phyloP scores from a whole-genome alignment of 2,113 vertebrate genomes.

The Macrotis lagotis region DNA sequence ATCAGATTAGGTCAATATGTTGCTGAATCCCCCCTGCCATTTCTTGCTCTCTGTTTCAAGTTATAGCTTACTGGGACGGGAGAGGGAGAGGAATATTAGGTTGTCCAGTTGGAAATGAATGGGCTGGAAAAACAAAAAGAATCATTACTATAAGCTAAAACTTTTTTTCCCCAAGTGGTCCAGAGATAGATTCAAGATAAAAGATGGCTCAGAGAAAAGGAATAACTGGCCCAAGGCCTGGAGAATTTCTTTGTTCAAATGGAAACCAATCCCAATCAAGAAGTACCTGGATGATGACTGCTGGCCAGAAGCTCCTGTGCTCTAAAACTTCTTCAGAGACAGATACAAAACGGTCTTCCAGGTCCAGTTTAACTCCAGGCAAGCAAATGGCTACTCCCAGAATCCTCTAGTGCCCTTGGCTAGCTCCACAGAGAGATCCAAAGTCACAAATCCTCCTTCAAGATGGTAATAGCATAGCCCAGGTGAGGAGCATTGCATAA shows the following conservation, averaged over 20 bases:
- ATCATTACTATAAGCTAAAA: neutral
- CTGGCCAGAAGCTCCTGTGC: neutral
- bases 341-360: neutral
- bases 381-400: neutral
- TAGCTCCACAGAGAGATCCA: neutral
- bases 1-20: neutral
- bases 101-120: neutral
- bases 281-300: neutral
- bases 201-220: neutral
- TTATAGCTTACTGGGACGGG: too few relatives aligned
- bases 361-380: neutral
- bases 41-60: too few relatives aligned
- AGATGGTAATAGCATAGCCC: neutral
- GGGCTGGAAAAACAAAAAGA: neutral
- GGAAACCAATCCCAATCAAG: neutral
- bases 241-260: neutral
- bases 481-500: neutral
- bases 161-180: neutral
- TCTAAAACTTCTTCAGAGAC: neutral
- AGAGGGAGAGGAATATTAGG: too few relatives aligned
- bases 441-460: neutral
- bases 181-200: neutral
- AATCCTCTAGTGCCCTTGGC: neutral
- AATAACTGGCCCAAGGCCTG: neutral
- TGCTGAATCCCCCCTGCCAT: too few relatives aligned